phyloP scores from a whole-genome alignment of 2,888 invertebrate species.

The Trichopria drosophilae region DNA sequence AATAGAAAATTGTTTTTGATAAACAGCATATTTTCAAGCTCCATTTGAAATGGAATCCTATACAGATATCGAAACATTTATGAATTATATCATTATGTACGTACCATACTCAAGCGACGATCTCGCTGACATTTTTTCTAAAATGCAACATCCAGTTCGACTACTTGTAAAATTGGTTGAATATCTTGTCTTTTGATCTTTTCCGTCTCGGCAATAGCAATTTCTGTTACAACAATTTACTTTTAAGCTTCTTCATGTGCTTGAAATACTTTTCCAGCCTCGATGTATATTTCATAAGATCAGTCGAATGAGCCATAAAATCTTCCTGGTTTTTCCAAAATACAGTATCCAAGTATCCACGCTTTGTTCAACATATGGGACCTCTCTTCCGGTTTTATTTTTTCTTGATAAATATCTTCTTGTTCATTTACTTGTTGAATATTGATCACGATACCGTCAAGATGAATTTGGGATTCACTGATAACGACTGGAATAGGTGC shows the following conservation, averaged over 20 bases:
- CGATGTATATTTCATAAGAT: constrained; percentile 43
- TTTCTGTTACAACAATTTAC: constrained; percentile 57
- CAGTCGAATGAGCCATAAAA: constrained; percentile 48
- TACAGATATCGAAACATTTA: not conserved
- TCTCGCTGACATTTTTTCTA: constrained; percentile 48
- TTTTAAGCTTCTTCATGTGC: constrained; percentile 61
- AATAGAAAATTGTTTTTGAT: no score
- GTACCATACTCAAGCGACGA: constrained; percentile 45
- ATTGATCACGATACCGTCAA: constrained; percentile 55
- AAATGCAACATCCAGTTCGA: constrained; percentile 45
- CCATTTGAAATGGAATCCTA: not conserved
- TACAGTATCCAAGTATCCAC: constrained; percentile 46
- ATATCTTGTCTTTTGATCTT: constrained; percentile 58
- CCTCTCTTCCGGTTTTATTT: constrained; percentile 55
- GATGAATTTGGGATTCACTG: constrained; percentile 39
- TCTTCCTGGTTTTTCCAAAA: constrained; percentile 43
- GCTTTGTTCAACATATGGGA: constrained; percentile 55
- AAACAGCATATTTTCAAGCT: no score
- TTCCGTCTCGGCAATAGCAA: constrained; percentile 58
- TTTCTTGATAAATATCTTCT: constrained; percentile 55
- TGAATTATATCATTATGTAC: constrained; percentile 18
- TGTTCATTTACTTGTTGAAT: constrained; percentile 58
- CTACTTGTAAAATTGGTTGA: constrained; percentile 48
- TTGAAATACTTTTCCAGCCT: constrained; percentile 50
- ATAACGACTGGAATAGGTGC: constrained; percentile 51